These are phyloP conservation scores for Heliconius melpomene DNA, from an alignment of 1,140 invertebrate species.

Conservation along the genomic window DNA sequence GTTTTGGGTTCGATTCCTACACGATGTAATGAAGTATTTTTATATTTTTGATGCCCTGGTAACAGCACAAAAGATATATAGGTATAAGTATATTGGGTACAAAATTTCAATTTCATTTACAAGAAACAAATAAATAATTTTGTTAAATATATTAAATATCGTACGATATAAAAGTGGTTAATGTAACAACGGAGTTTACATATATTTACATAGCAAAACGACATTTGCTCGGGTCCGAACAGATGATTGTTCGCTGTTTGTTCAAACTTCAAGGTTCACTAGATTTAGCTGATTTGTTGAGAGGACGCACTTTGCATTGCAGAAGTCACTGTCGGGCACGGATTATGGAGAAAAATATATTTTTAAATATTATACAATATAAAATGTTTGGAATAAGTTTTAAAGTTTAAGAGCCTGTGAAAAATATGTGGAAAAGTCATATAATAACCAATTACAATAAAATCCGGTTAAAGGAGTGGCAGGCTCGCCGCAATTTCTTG, in stretches of 20 bases:
- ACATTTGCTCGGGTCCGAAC: slow-evolving; percentile 32
- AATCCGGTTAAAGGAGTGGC: too few relatives aligned
- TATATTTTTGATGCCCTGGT: too few relatives aligned
- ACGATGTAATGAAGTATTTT: too few relatives aligned
- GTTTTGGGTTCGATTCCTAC: too few relatives aligned
- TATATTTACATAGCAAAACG: slow-evolving; percentile 43
- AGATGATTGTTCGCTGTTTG: slow-evolving; percentile 45
- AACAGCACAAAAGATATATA: too few relatives aligned
- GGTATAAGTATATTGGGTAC: too few relatives aligned
- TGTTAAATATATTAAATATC: background rate
- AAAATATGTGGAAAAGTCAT: too few relatives aligned
- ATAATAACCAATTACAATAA: too few relatives aligned
- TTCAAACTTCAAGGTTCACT: slow-evolving; percentile 37
- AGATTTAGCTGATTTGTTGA: slow-evolving; percentile 41
- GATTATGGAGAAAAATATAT: background rate
- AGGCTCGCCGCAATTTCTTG: too few relatives aligned
- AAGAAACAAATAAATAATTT: background rate
- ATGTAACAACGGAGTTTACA: slow-evolving; percentile 33
- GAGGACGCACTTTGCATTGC: slow-evolving; percentile 13
- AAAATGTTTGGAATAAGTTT: too few relatives aligned
- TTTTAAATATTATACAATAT: background rate
- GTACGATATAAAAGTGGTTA: slow-evolving; percentile 13
- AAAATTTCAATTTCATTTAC: background rate
- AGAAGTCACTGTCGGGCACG: background rate
- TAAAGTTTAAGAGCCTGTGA: too few relatives aligned